These are phyloP conservation scores for Melipona bicolor DNA, from an alignment of 2,888 invertebrate species.

Conservation along the genomic window DNA sequence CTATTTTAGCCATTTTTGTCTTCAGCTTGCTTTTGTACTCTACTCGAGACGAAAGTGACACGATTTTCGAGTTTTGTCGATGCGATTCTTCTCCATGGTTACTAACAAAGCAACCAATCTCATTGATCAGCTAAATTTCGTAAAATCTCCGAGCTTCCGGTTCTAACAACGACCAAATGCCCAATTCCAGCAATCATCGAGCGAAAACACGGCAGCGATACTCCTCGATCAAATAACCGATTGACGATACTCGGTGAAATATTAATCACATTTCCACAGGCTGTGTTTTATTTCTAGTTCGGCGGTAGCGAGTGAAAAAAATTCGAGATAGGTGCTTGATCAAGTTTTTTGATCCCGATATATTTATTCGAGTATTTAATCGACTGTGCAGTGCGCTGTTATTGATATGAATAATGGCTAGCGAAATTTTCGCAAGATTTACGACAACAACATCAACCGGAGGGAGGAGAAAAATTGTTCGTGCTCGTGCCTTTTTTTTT, in stretches of 20 bases:
- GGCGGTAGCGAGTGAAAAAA: not conserved
- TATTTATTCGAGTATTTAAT: constrained; percentile 12
- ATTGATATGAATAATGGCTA: constrained; percentile 1
- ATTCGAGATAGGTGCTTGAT: not conserved
- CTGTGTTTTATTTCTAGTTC: not conserved
- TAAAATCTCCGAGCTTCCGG: too few species aligned
- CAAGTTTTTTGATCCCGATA: not conserved
- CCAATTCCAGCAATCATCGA: too few species aligned
- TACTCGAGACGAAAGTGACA: too few species aligned
- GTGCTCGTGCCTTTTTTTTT: too few species aligned
- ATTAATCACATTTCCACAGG: not conserved
- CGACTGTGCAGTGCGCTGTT: not conserved
- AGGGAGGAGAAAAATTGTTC: not conserved
- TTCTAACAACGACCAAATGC: too few species aligned
- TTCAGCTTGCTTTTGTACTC: too few species aligned
- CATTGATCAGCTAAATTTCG: too few species aligned
- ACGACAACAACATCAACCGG: not conserved
- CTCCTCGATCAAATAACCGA: not conserved
- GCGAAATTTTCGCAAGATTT: not conserved
- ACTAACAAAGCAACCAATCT: too few species aligned
- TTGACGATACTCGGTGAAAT: not conserved
- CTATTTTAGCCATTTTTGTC: too few species aligned
- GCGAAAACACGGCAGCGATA: too few species aligned
- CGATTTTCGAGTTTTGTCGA: too few species aligned
- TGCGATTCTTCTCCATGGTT: too few species aligned